These are phyloP conservation scores for Rhopalosiphum maidis DNA, from an alignment of 1,140 invertebrate genomes.

Conservation along the genomic window DNA sequence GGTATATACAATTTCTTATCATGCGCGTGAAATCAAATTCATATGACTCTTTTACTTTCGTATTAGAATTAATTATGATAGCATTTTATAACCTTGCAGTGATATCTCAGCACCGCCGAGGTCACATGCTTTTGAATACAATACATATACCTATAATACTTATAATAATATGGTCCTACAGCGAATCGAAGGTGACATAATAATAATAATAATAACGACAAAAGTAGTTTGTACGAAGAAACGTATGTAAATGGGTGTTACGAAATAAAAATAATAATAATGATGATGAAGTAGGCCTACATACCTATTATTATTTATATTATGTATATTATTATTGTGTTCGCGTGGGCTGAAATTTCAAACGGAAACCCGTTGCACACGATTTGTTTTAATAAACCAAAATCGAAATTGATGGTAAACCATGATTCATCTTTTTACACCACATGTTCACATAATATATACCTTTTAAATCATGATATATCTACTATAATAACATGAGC, in stretches of 20 bases:
- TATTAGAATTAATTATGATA: conserved; percentile 3
- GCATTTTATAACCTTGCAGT: neutral
- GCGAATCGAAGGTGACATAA: neutral
- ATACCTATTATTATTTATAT: neutral
- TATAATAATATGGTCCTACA: neutral
- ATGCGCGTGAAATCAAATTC: neutral
- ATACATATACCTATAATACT: neutral
- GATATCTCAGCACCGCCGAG: neutral
- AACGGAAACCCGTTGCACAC: neutral
- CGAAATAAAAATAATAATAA: neutral
- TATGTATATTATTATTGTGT: neutral
- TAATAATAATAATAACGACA: neutral
- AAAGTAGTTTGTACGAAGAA: neutral
- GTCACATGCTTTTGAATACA: neutral
- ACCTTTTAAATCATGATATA: neutral
- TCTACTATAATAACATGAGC: neutral
- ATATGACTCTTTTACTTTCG: neutral
- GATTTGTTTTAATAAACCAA: neutral
- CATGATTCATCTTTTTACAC: neutral
- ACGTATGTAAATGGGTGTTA: neutral
- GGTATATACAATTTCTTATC: neutral
- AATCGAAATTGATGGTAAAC: neutral
- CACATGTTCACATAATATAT: neutral
- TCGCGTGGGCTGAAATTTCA: neutral
- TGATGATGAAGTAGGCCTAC: neutral